A percentile compares a stretch with the other conserved stretches of the same genome.
Evolutionary conservation across 2,113 vertebrate genomes (phyloP).

Genomic region (Coryphaenoides rupestris): DNA sequence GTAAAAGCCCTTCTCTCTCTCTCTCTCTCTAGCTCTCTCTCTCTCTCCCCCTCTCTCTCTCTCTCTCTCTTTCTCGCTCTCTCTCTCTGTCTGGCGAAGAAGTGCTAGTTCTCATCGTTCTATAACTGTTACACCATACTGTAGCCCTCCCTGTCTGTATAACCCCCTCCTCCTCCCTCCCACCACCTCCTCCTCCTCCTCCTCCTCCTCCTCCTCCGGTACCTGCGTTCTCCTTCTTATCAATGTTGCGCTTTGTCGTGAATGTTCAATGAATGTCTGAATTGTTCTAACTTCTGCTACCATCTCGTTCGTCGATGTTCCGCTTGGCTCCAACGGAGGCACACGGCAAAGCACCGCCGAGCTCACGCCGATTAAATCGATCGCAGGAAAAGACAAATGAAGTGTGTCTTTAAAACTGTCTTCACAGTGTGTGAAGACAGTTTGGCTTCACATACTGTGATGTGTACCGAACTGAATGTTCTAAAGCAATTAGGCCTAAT

Average conservation of each 20-base stretch:
- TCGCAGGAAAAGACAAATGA: too few species aligned
- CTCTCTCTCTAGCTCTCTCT: not conserved
- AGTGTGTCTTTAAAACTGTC: too few species aligned
- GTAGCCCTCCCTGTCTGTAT: slow-evolving; percentile 48
- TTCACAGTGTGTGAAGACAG: too few species aligned
- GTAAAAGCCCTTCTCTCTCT: not conserved
- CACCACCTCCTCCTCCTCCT: too few species aligned
- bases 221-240: slow-evolving; percentile 53
- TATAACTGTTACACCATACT: slow-evolving; percentile 60
- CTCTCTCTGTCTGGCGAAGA: slow-evolving; percentile 52
- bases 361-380: too few species aligned
- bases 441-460: too few species aligned
- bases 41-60: slow-evolving; percentile 38
- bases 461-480: too few species aligned
- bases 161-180: too few species aligned
- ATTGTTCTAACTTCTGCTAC: slow-evolving; percentile 68
- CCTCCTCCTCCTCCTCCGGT: too few species aligned
- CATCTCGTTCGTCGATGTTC: slow-evolving; percentile 77
- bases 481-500: too few species aligned
- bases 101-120: slow-evolving; percentile 62
- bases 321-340: slow-evolving; percentile 65
- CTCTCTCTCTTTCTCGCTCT: too few species aligned
- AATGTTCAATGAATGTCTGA: slow-evolving; percentile 64
- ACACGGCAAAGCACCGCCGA: slow-evolving; percentile 52
- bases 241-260: slow-evolving; percentile 56